phyloP scores from a whole-genome alignment of 2,113 vertebrate species.

The Limanda limanda region DNA sequence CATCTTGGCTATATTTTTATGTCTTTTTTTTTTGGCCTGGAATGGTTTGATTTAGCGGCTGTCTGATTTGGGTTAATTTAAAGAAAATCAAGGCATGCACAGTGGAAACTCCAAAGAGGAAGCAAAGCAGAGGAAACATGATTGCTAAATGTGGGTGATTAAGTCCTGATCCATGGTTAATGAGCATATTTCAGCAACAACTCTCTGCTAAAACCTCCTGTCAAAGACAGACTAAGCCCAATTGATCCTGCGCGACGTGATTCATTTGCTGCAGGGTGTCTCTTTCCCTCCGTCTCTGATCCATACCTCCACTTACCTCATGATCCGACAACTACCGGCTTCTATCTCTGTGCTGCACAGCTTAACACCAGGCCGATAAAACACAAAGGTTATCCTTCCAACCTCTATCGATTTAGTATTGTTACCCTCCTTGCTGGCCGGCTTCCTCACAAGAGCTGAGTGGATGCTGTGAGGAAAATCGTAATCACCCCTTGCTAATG shows the following conservation, averaged over 20 bases:
- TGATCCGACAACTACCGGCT: conserved; percentile 42
- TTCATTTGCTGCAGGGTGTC: conserved; percentile 70
- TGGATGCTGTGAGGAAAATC: conserved; percentile 58
- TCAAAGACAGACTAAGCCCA: conserved; percentile 60
- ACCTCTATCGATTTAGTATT: conserved; percentile 67
- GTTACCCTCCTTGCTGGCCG: conserved; percentile 59
- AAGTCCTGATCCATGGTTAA: conserved; percentile 60
- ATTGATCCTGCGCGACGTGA: conserved; percentile 72
- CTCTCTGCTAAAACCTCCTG: conserved; percentile 36
- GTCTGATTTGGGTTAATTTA: conserved; percentile 34
- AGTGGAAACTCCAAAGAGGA: conserved; percentile 37
- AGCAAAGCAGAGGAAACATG: conserved; percentile 45
- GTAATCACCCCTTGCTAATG: conserved; percentile 60
- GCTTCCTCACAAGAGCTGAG: conserved; percentile 41
- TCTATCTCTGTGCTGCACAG: conserved; percentile 40
- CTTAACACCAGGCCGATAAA: conserved; percentile 69
- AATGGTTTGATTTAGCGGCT: conserved; percentile 23
- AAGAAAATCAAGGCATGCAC: conserved; percentile 33
- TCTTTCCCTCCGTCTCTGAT: conserved; percentile 50
- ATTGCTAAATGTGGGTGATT: conserved; percentile 59
- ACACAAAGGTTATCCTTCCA: conserved; percentile 72
- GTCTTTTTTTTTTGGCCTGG: conserved; percentile 2
- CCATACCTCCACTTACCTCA: conserved; percentile 56
- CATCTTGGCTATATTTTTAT: background rate
- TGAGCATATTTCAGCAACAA: conserved; percentile 55